Base-by-base conservation (phyloP, 1,140 invertebrate genomes). In the Drosophila baimaii region DNA sequence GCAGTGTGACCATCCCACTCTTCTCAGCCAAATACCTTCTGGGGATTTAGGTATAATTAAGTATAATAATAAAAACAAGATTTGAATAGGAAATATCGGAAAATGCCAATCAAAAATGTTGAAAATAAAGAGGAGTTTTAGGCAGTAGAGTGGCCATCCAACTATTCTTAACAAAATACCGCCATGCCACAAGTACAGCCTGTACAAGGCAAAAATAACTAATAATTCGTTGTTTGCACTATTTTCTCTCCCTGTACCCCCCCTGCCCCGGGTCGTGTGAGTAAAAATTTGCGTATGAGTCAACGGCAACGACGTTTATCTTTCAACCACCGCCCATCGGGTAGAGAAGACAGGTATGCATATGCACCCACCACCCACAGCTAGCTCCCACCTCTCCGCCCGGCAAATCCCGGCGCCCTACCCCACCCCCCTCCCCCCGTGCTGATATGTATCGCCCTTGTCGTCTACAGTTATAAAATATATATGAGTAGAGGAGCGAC, bases 231-330 rank as follows among this genome's bases (percentile, higher is more conserved):
- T 49, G 0, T 2, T 13, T 0, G 10, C 51, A 9, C 4, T 10
- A n/a, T 23, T 35, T 47, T 33, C 33, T 63, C n/a, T 31, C 23
- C 4, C 43, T 17, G 31, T 27, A 25, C n/a, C 31, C 15, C 15
- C 33, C 44, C 46, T 1, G 5, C 35, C 25, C 21, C 35, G 44
- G 25, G 44, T 49, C 82, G 77, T 88, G 68, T 82, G 82, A 82
- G 82, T 83, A 88, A 82, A 86, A 86, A 86, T 88, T 88, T 86
- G 83, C 83, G 83, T 86, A 86, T 88, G 83, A 86, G 83, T 88
- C 83, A 88, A 86, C 79, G 64, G 49, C 47, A 81, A 47, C 64
- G 76, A 79, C 83, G 79, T 68, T 79, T 86, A 79, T 86, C 80
- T 84, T 84, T 84, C 81, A 83, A 84, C 80, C 81, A 84, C 81